phyloP scores from a whole-genome alignment of 2,888 invertebrate species.

The Cremastinae sp. region DNA sequence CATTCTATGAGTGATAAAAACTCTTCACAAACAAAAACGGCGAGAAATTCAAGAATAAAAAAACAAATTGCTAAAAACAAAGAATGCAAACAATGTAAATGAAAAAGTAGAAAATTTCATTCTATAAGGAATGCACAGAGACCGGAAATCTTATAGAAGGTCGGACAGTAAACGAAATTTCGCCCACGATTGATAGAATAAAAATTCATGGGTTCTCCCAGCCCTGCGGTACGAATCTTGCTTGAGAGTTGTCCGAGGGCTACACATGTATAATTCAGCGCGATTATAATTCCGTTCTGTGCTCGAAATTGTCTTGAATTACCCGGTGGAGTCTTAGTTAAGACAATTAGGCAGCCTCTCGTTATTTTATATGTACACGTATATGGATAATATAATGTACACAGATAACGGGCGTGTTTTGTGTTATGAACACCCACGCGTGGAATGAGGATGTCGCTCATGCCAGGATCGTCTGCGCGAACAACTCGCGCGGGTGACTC shows the following conservation, averaged over 20 bases:
- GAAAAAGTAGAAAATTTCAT: no score
- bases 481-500: slow-evolving; percentile 66
- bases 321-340: slow-evolving; percentile 74
- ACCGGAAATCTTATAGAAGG: no score
- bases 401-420: slow-evolving; percentile 43
- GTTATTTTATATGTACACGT: slow-evolving; percentile 1
- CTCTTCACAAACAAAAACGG: no score
- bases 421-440: slow-evolving; percentile 66
- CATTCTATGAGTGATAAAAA: no score
- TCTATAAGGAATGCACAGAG: no score
- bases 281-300: slow-evolving; percentile 66
- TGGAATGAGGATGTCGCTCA: slow-evolving; percentile 68
- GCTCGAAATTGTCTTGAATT: slow-evolving; percentile 71
- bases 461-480: slow-evolving; percentile 34
- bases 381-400: no score
- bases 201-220: background rate
- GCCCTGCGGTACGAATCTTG: background rate
- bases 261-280: slow-evolving; percentile 68
- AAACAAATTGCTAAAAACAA: no score
- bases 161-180: no score
- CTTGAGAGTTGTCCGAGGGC: slow-evolving; percentile 27
- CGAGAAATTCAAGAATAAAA: no score
- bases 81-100: no score
- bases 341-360: slow-evolving; percentile 73
- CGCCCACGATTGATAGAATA: no score